Percentiles rank a stretch among this genome's conserved stretches.
Conservation (phyloP, 1,140 invertebrate species). For the Ostrea denselamellosa region DNA sequence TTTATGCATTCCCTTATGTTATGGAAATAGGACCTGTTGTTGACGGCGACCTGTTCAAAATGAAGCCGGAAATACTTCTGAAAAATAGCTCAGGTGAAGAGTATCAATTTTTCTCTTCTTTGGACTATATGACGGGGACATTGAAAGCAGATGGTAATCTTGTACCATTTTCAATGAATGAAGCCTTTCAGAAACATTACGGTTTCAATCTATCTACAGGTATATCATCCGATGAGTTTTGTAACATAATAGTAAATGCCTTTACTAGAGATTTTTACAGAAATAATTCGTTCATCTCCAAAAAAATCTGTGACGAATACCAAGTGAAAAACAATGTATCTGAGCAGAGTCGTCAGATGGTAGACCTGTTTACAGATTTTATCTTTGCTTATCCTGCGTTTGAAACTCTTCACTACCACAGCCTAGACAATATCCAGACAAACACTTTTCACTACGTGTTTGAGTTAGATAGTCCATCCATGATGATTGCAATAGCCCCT, state of each 20-base stretch:
- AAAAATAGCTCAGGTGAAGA: too few species aligned
- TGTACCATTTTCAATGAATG: too few species aligned
- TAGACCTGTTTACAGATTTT: background rate
- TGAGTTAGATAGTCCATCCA: background rate
- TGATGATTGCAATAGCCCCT: background rate
- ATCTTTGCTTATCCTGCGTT: background rate
- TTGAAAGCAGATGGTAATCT: too few species aligned
- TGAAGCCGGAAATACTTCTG: background rate
- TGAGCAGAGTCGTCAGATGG: background rate
- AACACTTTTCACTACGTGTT: background rate
- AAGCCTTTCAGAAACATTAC: background rate
- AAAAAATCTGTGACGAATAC: background rate
- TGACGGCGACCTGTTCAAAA: background rate
- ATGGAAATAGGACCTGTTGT: background rate
- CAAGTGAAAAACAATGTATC: background rate
- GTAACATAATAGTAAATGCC: background rate
- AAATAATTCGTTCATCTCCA: background rate
- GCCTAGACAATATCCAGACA: background rate
- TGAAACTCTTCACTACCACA: background rate
- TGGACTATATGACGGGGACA: too few species aligned
- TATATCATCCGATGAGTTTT: background rate
- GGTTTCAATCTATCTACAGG: background rate
- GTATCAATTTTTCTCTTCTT: too few species aligned
- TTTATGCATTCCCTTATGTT: background rate
- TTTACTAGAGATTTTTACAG: background rate